Base-by-base conservation (phyloP, 2,888 invertebrate species). In the Hemaris fuciformis region DNA sequence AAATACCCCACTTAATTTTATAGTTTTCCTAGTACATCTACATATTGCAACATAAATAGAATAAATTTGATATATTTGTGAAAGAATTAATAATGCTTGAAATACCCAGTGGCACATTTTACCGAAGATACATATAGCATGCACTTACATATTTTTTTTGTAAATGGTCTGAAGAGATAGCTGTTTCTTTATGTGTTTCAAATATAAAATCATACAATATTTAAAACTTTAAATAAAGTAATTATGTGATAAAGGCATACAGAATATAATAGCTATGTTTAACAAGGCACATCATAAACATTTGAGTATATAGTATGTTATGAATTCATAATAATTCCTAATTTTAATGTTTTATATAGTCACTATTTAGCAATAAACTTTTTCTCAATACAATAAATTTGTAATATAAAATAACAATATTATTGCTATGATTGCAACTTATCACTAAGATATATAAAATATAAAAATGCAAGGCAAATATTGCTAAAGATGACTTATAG, bases 381-480 rank as follows among this genome's bases (percentile, higher is more conserved):
- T n/a, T n/a, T n/a, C n/a, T n/a, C n/a, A 34, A 43, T 43, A 43
- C 18, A 43, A 43, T 20, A 10, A 22, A 46, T 46, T 10, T 22
- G 20, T 20, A 34, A 38, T 4, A 38, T 27, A 15, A 27, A 25
- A 38, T 0, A 48, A 31, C 31, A 53, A 31, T 18, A 53, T 31
- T 48, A 53, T 53, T 38, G 59, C 38, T 48, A 38, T 38, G 46
- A 56, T 61, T 57, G 64, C 63, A 60, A 60, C 57, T 66, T 71
- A 69, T 64, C 62, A 67, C 69, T 66, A 41, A 60, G 59, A 63
- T 15, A 57, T 72, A 72, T 69, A 62, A 65, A 65, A 67, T 62
- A 43, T 56, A 63, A 42, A 48, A 48, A 48, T 27, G 31, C 53
- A 53, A 7, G 15, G 15, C 27, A 48, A 27, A 27, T 31, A 53